Base-by-base conservation (phyloP, 2,113 vertebrate species). In the Odocoileus virginianus region DNA sequence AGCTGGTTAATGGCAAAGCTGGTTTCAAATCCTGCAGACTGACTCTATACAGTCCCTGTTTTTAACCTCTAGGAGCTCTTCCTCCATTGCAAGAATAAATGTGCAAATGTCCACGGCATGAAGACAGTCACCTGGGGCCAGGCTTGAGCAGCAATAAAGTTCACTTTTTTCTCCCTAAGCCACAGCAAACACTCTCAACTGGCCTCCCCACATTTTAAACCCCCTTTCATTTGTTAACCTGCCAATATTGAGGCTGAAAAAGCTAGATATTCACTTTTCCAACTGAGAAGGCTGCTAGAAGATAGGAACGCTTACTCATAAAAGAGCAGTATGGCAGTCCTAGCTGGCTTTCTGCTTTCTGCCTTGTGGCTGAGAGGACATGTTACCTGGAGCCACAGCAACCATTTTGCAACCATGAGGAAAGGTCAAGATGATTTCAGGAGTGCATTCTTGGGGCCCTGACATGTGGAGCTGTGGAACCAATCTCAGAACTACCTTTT, bases 181-280 rank as follows among this genome's bases (percentile, higher is more conserved):
- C 67, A 83, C 28, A 90, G 27, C 28, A 81, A 89, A 94, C 52
- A 94, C 11, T 82, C 54, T 89, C 78, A 64, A 57, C 40, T 23
- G 61, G 76, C 23, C 11, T 67, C 54, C 23, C 47, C 12, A 23
- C 5, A 64, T 78, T 71, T 57, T 50, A 21, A 79, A 0, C 5
- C 4, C 27, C 11, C 33, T 54, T 27, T 92, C 40, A 40, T 95
- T 61, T 52, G 84, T 28, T 88, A 33, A 81, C 27, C 40, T 89
- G 88, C 33, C 58, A 92, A 36, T 60, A 71, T 1, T 28, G 8
- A 87, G 25, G 43, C n/a, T 47, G 8, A 92, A 92, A 87, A 79
- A n/a, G 7, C 14, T 52, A 88, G 27, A 43, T 14, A 30, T 8
- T 57, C 36, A 40, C 10, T 83, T 96, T 86, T 57, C 33, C 23